These are phyloP conservation scores for Pollenia angustigena DNA, from an alignment of 2,888 invertebrate genomes.

Conservation along the genomic window DNA sequence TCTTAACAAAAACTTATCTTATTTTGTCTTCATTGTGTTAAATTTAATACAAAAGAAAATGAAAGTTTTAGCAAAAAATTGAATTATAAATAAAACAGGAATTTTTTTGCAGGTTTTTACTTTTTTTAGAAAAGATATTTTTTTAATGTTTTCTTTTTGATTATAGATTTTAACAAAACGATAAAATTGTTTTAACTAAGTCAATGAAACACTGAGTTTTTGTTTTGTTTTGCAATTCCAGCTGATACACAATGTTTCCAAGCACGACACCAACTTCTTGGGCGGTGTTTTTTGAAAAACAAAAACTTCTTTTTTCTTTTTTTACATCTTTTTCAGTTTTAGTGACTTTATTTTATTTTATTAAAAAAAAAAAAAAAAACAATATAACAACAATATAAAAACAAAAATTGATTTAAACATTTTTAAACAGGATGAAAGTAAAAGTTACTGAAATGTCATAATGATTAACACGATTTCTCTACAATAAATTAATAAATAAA, in stretches of 20 bases:
- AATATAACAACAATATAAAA: no score
- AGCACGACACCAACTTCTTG: slow-evolving; percentile 57
- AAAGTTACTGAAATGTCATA: slow-evolving; percentile 71
- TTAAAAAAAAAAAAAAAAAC: slow-evolving; percentile 24
- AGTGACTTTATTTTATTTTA: background rate
- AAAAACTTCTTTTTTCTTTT: slow-evolving; percentile 39
- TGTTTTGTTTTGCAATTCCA: background rate
- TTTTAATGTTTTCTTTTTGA: slow-evolving; percentile 38
- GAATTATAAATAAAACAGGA: slow-evolving; percentile 55
- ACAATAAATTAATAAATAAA: slow-evolving; percentile 26
- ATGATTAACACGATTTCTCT: slow-evolving; percentile 72
- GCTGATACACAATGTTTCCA: slow-evolving; percentile 13
- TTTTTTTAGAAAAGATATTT: background rate
- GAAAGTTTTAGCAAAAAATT: slow-evolving; percentile 54
- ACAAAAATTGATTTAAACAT: slow-evolving; percentile 33
- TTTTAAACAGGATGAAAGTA: slow-evolving; percentile 60
- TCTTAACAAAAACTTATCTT: slow-evolving; percentile 27
- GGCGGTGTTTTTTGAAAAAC: slow-evolving; percentile 42
- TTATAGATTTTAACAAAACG: slow-evolving; percentile 62
- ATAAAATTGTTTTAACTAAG: slow-evolving; percentile 52
- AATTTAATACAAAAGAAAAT: slow-evolving; percentile 58
- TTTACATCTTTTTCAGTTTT: background rate
- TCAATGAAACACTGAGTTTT: slow-evolving; percentile 32
- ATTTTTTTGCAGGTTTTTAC: slow-evolving; percentile 54
- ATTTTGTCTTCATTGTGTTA: slow-evolving; percentile 10